phyloP scores from a whole-genome alignment of 2,888 invertebrate species.

The Luperina testacea region DNA sequence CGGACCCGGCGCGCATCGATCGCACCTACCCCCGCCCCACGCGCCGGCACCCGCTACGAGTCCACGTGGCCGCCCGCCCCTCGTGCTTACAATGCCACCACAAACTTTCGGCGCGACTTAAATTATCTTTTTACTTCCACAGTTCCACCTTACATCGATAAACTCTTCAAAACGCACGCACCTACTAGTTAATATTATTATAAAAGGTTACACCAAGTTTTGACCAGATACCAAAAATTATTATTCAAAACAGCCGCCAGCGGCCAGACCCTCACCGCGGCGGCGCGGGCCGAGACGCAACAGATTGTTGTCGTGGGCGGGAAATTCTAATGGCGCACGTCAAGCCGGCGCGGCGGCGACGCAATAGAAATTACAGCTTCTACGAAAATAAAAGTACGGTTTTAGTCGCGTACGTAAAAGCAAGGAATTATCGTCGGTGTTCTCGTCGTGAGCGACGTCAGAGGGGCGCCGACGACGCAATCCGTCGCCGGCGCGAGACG shows the following conservation, averaged over 20 bases:
- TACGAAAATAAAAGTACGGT: slow-evolving; percentile 84
- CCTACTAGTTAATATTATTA: slow-evolving; percentile 11
- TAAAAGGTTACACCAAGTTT: slow-evolving; percentile 23
- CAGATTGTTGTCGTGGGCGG: slow-evolving; percentile 86
- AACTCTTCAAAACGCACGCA: slow-evolving; percentile 9
- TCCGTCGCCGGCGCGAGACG: slow-evolving; percentile 68
- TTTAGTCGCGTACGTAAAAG: slow-evolving; percentile 83
- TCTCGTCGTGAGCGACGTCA: slow-evolving; percentile 79
- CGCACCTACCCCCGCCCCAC: slow-evolving; percentile 75
- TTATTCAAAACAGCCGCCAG: slow-evolving; percentile 77
- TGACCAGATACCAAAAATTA: slow-evolving; percentile 23
- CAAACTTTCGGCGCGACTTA: slow-evolving; percentile 53
- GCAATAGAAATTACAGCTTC: slow-evolving; percentile 76
- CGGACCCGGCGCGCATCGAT: slow-evolving; percentile 82
- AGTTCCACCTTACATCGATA: slow-evolving; percentile 22
- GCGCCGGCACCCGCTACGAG: slow-evolving; percentile 68
- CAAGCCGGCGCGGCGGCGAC: slow-evolving; percentile 69
- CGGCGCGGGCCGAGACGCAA: slow-evolving; percentile 84
- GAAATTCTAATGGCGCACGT: slow-evolving; percentile 82
- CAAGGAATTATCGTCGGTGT: slow-evolving; percentile 76
- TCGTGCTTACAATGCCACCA: slow-evolving; percentile 63
- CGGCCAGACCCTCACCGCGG: slow-evolving; percentile 74
- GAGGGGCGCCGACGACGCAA: slow-evolving; percentile 74
- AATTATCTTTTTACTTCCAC: slow-evolving; percentile 28
- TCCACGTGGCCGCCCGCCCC: slow-evolving; percentile 78